These are phyloP conservation scores for Eubucco bourcierii DNA, from an alignment of 2,113 vertebrate species.

Conservation along the genomic window DNA sequence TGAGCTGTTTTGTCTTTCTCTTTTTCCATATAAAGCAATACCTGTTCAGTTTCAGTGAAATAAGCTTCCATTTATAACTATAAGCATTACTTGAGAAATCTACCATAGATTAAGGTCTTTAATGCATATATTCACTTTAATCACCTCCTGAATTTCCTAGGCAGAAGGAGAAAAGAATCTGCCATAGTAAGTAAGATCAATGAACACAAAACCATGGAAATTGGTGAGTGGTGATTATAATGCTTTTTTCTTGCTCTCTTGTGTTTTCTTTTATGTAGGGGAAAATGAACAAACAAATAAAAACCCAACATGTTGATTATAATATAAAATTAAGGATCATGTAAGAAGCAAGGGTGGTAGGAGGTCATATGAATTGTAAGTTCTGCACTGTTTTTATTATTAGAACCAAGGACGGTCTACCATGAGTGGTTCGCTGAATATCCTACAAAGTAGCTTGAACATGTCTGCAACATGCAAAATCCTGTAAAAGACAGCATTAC, in stretches of 20 bases:
- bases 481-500: background rate
- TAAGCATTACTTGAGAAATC: conserved; percentile 8
- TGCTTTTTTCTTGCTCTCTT: background rate
- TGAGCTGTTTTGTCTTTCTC: background rate
- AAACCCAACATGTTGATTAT: background rate
- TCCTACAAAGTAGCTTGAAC: background rate
- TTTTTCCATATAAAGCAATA: conserved; percentile 5
- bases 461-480: background rate
- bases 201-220: background rate
- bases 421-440: background rate
- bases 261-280: background rate
- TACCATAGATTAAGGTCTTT: background rate
- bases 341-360: background rate
- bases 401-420: background rate
- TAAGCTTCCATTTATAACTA: background rate
- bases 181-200: background rate
- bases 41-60: background rate
- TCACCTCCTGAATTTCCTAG: background rate
- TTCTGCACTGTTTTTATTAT: background rate
- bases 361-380: background rate
- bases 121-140: background rate
- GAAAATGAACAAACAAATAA: too few species aligned
- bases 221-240: background rate
- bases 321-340: background rate
- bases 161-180: background rate